phyloP scores from a whole-genome alignment of 2,113 vertebrate species.

The Cynopterus brachyotis region DNA sequence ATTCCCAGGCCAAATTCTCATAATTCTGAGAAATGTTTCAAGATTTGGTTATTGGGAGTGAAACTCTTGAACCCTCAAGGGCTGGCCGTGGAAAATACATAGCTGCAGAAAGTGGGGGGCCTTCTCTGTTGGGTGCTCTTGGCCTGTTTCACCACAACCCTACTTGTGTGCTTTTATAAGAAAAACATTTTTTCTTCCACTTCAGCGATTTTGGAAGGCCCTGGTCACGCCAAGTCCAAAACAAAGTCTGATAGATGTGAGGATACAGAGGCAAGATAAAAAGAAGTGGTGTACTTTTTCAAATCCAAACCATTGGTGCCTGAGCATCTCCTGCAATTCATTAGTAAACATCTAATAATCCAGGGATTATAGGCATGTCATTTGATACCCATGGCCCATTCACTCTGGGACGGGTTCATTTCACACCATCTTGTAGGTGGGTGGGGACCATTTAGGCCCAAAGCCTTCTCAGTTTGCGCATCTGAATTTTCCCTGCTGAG shows the following conservation, averaged over 20 bases:
- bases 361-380: constrained; percentile 38
- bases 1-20: neutral
- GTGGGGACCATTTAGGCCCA: neutral
- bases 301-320: constrained; percentile 60
- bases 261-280: neutral
- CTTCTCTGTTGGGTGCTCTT: neutral
- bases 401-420: neutral
- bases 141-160: neutral
- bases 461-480: constrained; percentile 55
- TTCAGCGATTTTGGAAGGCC: neutral
- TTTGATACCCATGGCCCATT: constrained; percentile 11
- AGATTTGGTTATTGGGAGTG: neutral
- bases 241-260: neutral
- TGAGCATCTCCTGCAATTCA: neutral
- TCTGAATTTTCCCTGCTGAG: constrained; percentile 71
- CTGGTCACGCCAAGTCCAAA: neutral
- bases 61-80: neutral
- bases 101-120: neutral
- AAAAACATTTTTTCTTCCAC: neutral
- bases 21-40: neutral
- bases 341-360: constrained; percentile 51
- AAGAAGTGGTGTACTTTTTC: neutral
- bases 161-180: neutral
- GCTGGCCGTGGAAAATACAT: neutral
- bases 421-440: neutral